Evolutionary conservation across 2,888 invertebrate genomes (phyloP).

Genomic region (Epirrhoe alternata): DNA sequence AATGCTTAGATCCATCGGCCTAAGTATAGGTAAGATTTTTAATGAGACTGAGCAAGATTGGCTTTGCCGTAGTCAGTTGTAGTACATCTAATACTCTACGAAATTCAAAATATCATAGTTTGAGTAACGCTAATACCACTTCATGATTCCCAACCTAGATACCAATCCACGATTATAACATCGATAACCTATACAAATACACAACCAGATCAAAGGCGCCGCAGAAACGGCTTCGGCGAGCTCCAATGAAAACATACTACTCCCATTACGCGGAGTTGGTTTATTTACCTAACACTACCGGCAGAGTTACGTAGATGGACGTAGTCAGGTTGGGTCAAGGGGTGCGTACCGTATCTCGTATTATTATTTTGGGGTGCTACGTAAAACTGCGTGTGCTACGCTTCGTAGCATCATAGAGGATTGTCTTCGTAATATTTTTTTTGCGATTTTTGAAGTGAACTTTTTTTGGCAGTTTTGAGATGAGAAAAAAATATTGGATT

Average conservation of each 20-base stretch:
- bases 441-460: not conserved
- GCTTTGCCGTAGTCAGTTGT: too few species aligned
- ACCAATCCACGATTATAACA: slow-evolving; percentile 27
- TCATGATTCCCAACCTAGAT: slow-evolving; percentile 11
- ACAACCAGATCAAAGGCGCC: slow-evolving; percentile 43
- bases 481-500: too few species aligned
- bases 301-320: slow-evolving; percentile 12
- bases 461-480: not conserved
- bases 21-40: too few species aligned
- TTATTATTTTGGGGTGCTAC: not conserved
- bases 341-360: not conserved
- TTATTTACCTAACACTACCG: slow-evolving; percentile 45
- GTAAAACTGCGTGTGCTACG: not conserved
- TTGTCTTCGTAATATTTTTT: not conserved
- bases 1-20: too few species aligned
- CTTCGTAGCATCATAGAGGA: not conserved
- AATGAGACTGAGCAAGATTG: too few species aligned
- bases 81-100: too few species aligned
- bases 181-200: slow-evolving; percentile 31
- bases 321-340: slow-evolving; percentile 8
- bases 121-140: not conserved
- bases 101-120: too few species aligned
- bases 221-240: slow-evolving; percentile 30
- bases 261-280: slow-evolving; percentile 35
- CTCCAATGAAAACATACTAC: slow-evolving; percentile 39